Evolutionary conservation across 2,113 vertebrate species (phyloP).

Genomic region (Nothocercus julius): DNA sequence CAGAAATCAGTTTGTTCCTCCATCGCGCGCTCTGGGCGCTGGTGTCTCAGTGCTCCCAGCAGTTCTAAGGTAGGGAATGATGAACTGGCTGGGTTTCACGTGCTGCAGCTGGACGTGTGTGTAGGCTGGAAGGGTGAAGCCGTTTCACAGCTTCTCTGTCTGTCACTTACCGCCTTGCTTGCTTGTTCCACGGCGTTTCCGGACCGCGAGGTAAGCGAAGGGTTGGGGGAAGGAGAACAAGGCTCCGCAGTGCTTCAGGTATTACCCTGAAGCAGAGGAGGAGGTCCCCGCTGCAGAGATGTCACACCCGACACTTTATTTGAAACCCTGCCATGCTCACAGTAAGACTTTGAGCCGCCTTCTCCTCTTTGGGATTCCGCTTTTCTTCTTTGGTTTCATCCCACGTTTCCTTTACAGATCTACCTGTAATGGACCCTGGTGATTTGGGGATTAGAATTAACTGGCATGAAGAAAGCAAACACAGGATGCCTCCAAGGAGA

Average conservation of each 20-base stretch:
- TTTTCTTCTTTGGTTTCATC: slow-evolving; percentile 33
- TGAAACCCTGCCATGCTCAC: neutral
- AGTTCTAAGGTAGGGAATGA: neutral
- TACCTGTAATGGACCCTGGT: slow-evolving; percentile 22
- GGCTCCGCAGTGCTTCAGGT: neutral
- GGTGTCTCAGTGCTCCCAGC: neutral
- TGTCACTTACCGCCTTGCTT: neutral
- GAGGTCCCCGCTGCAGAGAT: neutral
- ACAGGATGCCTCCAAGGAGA: neutral
- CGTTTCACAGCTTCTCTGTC: accelerated
- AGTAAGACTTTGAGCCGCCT: neutral
- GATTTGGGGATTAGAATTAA: slow-evolving; percentile 29
- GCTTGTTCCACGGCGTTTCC: accelerated
- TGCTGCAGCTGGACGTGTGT: accelerated
- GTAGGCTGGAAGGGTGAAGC: neutral
- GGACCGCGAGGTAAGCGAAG: neutral
- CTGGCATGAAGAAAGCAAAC: slow-evolving; percentile 36
- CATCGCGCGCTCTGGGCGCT: neutral
- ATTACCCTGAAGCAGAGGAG: neutral
- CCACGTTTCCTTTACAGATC: neutral
- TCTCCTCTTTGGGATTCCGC: neutral
- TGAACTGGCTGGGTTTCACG: neutral
- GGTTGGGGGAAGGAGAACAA: neutral
- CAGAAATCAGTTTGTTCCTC: neutral
- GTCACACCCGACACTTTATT: neutral